Evolutionary conservation across 2,113 vertebrate genomes (phyloP), one percentile per base, ranked within the genome.

Genomic region (Aleadryas rufinucha): DNA sequence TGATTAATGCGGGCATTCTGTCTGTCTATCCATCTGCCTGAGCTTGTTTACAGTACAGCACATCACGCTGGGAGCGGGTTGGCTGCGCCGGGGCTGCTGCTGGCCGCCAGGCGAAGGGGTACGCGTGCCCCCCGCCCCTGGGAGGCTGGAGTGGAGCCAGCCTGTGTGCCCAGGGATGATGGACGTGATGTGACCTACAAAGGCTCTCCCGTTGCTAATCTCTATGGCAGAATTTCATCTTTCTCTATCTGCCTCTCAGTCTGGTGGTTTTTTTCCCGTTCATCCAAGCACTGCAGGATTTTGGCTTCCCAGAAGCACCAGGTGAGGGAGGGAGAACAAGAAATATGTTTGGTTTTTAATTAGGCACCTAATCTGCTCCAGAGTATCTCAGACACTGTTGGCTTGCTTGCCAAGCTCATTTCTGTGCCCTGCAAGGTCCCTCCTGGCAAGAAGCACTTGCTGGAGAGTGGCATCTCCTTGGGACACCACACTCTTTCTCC

Each of bases 151-250:
- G n/a, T 10, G 0, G 45, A 72, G 94, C 82, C 91, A 76, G 93
- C 71, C 31, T 30, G 70, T 16, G 9, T 69, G 82, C 57, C 63
- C 13, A 5, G 23, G 61, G 31, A 89, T 93, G 92, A 90, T 93
- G 96, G 88, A 90, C 8, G 0, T 39, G 74, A 49, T 75, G 77
- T 95, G 95, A 96, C 95, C 90, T 96, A 96, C 90, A 97, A 96
- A 95, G 47, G 77, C 84, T 83, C 63, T 90, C 86, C 65, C 11
- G 3, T 42, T 71, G 76, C 81, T 97, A 87, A 91, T 95, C 89
- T 79, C 91, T 77, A 16, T 91, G 84, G 45, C 93, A 94, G 87
- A 96, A 97, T 91, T 94, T 96, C 82, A 49, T 95, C 59, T 82
- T 72, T 75, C 71, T 90, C 68, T 59, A 27, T 53, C 71, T 64